A percentile compares a stretch with the other conserved stretches of the same genome.
Conservation (phyloP, 2,888 invertebrate genomes). For the Epinotia nisella region DNA sequence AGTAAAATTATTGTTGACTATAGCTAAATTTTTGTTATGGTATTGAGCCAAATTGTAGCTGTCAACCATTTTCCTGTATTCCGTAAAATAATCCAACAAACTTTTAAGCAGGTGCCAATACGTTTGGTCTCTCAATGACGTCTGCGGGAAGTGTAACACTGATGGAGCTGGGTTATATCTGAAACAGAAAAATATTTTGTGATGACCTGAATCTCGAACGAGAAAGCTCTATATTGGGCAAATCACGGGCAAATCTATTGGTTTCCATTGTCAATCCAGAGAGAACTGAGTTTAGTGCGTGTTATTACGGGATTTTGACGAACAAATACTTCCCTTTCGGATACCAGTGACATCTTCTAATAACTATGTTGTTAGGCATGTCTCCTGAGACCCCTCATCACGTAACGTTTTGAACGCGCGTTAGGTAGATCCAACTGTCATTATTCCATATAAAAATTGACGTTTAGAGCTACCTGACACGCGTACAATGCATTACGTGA, state of each 20-base stretch:
- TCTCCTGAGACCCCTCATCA: too few species aligned
- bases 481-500: too few species aligned
- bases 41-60: constrained; percentile 64
- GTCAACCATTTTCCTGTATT: constrained; percentile 62
- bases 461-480: too few species aligned
- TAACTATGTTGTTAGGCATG: too few species aligned
- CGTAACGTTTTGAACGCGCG: too few species aligned
- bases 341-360: too few species aligned
- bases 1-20: constrained; percentile 58
- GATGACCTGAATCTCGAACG: neutral
- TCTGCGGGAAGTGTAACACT: constrained; percentile 72
- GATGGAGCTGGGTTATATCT: constrained; percentile 77
- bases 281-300: too few species aligned
- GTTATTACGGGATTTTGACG: too few species aligned
- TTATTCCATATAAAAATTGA: too few species aligned
- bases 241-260: neutral
- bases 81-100: constrained; percentile 66
- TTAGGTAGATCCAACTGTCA: too few species aligned
- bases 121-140: constrained; percentile 70
- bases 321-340: too few species aligned
- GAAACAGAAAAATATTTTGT: constrained; percentile 49
- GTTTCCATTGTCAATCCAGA: neutral
- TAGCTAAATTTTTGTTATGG: constrained; percentile 61
- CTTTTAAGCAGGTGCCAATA: constrained; percentile 71
- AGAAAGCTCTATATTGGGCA: neutral